phyloP scores from a whole-genome alignment of 2,797 vertebrate genomes.

The Semaprochilodus insignis region DNA sequence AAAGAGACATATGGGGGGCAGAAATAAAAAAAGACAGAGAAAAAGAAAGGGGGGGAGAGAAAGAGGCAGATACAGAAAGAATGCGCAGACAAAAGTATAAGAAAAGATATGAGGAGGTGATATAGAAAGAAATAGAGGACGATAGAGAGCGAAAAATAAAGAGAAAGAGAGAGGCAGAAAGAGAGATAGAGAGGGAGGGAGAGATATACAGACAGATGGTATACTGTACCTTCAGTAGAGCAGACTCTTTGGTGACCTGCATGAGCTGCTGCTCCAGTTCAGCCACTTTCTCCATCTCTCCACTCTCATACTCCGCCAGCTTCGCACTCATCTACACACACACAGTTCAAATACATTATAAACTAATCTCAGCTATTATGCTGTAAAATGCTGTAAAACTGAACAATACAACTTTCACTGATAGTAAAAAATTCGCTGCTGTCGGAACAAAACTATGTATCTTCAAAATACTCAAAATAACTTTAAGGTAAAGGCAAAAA shows the following conservation, averaged over 20 bases:
- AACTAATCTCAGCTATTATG: no score
- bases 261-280: conserved; percentile 94
- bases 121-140: not conserved
- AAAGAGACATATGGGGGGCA: no score
- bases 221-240: conserved; percentile 81
- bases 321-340: conserved; percentile 80
- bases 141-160: not conserved
- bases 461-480: no score
- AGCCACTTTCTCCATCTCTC: conserved; percentile 84
- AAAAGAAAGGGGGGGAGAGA: not conserved
- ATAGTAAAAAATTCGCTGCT: no score
- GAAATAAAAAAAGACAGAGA: not conserved
- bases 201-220: not conserved
- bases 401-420: no score
- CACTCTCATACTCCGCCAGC: conserved; percentile 86
- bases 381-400: no score
- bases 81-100: not conserved
- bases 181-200: not conserved
- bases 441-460: no score
- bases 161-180: not conserved
- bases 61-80: not conserved
- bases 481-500: no score
- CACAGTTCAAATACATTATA: not conserved
- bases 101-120: not conserved
- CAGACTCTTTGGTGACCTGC: conserved; percentile 88